phyloP scores from a whole-genome alignment of 2,113 vertebrate genomes.

The Myanophis thanlyinensis region DNA sequence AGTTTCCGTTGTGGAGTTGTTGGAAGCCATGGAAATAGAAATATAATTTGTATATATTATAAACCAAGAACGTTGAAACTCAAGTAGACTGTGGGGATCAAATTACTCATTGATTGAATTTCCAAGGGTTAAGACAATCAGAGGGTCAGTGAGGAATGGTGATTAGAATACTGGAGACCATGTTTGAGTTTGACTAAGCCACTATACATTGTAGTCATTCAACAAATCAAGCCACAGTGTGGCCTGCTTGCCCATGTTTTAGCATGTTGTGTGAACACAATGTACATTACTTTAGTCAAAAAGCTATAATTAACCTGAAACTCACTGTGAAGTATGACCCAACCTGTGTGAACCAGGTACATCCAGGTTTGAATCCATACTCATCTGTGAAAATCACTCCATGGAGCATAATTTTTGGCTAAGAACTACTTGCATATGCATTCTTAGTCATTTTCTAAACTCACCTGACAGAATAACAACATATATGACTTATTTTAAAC shows the following conservation, averaged over 20 bases:
- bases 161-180: not conserved
- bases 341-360: not conserved
- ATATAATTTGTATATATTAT: not conserved
- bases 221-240: not conserved
- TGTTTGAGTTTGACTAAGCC: not conserved
- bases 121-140: not conserved
- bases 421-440: not conserved
- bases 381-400: not conserved
- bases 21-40: not conserved
- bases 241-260: not conserved
- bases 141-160: not conserved
- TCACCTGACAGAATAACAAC: not conserved
- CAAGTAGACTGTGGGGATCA: too few species aligned
- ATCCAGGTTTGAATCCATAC: not conserved
- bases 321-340: not conserved
- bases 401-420: not conserved
- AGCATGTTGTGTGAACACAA: not conserved
- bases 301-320: not conserved
- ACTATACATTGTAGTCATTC: not conserved
- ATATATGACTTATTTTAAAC: not conserved
- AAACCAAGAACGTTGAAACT: not conserved
- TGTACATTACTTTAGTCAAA: not conserved
- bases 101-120: not conserved
- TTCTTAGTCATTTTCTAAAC: not conserved
- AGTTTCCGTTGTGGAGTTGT: not conserved